Evolutionary conservation across 2,113 vertebrate genomes (phyloP), one percentile per base, ranked within the genome.

Genomic region (Nothobranchius kuhntae): DNA sequence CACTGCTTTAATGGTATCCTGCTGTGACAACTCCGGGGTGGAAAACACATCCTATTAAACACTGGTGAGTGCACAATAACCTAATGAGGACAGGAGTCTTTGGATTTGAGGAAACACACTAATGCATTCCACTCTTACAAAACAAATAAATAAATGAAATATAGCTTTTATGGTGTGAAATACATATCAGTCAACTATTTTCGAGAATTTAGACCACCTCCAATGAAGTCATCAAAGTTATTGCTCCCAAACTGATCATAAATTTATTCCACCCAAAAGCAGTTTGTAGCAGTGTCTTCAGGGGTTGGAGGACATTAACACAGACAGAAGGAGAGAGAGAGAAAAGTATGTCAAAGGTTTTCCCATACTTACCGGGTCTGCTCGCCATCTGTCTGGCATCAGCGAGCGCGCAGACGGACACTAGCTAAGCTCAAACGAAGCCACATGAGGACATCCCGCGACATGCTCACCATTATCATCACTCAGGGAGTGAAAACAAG

Each of bases 21-120:
- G 80, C 84, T 80, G 84, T 86, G 87, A 88, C 78, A 79, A 83
- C 85, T 85, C 80, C 46, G 81, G 75, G 30, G 82, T 77, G 80
- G 69, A 80, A 82, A 83, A 82, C 86, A 86, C 85, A 90, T 90
- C 84, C 88, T 86, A 86, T 91, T 90, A 89, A 89, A 86, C 87
- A 84, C 86, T 76, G 78, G 72, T 84, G 78, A 83, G 84, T 85
- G 69, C 85, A 83, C 86, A 78, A 75, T 81, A 80, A 88, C 84
- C 83, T 86, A 71, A 80, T 77, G 78, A 87, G 87, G 78, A 83
- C 88, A 87, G 71, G 80, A 70, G 53, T 4, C 75, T 75, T 85
- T 86, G 84, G 73, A 83, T 84, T 84, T 73, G 67, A 67, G 69
- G 79, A 78, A 85, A 82, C 71, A 51, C 26, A 68, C 74, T 65